Percentiles rank a stretch among this genome's conserved stretches.
Conservation (phyloP, 1,140 invertebrate species). For the Cyclina sinensis region DNA sequence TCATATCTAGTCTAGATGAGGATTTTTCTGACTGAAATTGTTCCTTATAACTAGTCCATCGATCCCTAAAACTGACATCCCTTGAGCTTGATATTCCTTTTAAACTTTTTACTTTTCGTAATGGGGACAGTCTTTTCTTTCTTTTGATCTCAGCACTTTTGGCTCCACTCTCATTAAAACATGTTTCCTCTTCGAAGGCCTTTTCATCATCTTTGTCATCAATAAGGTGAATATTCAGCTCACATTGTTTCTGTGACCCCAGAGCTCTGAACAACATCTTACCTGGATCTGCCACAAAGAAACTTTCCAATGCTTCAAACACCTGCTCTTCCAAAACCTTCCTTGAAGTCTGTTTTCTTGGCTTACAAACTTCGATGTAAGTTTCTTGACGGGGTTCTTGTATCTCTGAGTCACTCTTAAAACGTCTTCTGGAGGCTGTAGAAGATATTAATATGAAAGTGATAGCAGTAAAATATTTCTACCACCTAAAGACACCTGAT, state of each 20-base stretch:
- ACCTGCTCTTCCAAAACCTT: constrained; percentile 20
- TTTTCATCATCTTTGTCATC: not conserved
- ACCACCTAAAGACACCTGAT: too few species aligned
- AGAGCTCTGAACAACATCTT: not conserved
- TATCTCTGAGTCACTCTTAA: constrained; percentile 50
- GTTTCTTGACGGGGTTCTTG: constrained; percentile 5
- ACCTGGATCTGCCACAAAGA: constrained; percentile 6
- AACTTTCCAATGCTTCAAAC: constrained; percentile 9
- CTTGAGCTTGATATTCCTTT: not conserved
- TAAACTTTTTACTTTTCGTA: not conserved
- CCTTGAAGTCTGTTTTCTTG: not conserved
- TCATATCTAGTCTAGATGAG: not conserved
- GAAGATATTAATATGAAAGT: not conserved
- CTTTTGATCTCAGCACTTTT: not conserved
- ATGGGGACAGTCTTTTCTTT: not conserved
- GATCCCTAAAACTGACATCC: not conserved
- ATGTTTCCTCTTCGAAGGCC: not conserved
- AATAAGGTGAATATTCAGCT: not conserved
- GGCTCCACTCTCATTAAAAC: not conserved
- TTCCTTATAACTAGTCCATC: not conserved
- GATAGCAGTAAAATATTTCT: too few species aligned
- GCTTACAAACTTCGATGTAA: not conserved
- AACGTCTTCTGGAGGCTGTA: constrained; percentile 2
- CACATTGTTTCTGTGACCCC: not conserved
- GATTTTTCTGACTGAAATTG: not conserved